Percentiles rank a stretch among this genome's conserved stretches.
These are phyloP conservation scores for Morelia viridis DNA, from an alignment of 2,797 vertebrate genomes.

Conservation along the genomic window DNA sequence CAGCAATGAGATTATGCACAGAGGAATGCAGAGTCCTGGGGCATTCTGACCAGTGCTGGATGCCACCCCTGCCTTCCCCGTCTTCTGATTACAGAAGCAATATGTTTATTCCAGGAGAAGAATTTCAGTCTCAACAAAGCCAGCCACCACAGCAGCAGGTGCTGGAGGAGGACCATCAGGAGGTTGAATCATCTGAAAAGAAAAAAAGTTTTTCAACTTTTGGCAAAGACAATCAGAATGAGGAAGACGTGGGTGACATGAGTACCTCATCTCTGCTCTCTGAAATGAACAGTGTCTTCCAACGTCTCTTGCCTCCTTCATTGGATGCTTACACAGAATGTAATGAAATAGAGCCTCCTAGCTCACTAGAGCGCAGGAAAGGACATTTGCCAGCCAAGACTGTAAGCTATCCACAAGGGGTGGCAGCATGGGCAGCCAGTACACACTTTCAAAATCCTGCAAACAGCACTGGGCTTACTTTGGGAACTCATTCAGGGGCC, in stretches of 20 bases:
- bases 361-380: conserved; percentile 88
- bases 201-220: conserved; percentile 97
- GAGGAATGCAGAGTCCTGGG: conserved; percentile 95
- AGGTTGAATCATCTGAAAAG: conserved; percentile 76
- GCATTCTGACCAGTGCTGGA: conserved; percentile 99
- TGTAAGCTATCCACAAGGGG: conserved; percentile 86
- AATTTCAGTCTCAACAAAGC: conserved; percentile 77
- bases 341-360: conserved; percentile 79
- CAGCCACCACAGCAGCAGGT: conserved; percentile 75
- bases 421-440: conserved; percentile 95
- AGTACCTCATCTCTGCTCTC: conserved; percentile 89
- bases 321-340: conserved; percentile 85
- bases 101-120: conserved; percentile 95
- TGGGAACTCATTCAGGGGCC: conserved; percentile 79
- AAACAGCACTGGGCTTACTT: conserved; percentile 73
- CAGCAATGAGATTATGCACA: conserved; percentile 93
- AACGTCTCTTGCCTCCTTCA: conserved; percentile 88
- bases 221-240: conserved; percentile 83
- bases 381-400: conserved; percentile 85
- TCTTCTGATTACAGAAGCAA: conserved; percentile 93
- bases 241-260: conserved; percentile 78
- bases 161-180: conserved; percentile 77
- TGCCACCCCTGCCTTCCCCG: conserved; percentile 88
- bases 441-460: conserved; percentile 95
- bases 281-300: conserved; percentile 97